These are phyloP conservation scores for Bombus consobrinus DNA, from an alignment of 1,140 invertebrate species.

Conservation along the genomic window DNA sequence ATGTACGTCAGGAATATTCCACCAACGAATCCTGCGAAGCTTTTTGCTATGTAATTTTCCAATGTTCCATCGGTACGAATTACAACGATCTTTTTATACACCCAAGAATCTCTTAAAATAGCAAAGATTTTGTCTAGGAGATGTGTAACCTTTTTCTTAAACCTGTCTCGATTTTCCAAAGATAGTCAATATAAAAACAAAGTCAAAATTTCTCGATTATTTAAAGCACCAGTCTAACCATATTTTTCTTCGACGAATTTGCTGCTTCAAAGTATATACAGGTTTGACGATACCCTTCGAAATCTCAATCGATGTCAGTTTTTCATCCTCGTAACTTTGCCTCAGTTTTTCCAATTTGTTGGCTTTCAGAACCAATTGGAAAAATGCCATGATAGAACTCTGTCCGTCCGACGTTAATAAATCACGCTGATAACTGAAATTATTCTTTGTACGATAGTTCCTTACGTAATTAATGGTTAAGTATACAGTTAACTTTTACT, in stretches of 20 bases:
- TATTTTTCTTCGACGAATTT: constrained; percentile 77
- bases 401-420: background rate
- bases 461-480: background rate
- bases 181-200: background rate
- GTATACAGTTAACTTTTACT: background rate
- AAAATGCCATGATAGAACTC: constrained; percentile 74
- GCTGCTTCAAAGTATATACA: constrained; percentile 78
- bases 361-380: constrained; percentile 80
- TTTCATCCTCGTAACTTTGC: constrained; percentile 81
- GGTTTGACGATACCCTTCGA: constrained; percentile 75
- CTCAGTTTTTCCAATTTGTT: constrained; percentile 79
- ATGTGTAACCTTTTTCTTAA: constrained; percentile 76
- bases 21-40: constrained; percentile 84
- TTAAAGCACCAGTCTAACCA: constrained; percentile 55
- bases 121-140: constrained; percentile 72
- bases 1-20: constrained; percentile 86
- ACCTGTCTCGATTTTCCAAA: constrained; percentile 57
- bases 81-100: constrained; percentile 79
- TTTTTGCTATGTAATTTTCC: constrained; percentile 85
- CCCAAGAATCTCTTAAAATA: constrained; percentile 75
- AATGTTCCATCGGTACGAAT: constrained; percentile 83
- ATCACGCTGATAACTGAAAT: constrained; percentile 24
- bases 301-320: constrained; percentile 81
- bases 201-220: background rate
- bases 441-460: background rate